Conservation (phyloP, 2,113 vertebrate species). For the Spermophilus dauricus region DNA sequence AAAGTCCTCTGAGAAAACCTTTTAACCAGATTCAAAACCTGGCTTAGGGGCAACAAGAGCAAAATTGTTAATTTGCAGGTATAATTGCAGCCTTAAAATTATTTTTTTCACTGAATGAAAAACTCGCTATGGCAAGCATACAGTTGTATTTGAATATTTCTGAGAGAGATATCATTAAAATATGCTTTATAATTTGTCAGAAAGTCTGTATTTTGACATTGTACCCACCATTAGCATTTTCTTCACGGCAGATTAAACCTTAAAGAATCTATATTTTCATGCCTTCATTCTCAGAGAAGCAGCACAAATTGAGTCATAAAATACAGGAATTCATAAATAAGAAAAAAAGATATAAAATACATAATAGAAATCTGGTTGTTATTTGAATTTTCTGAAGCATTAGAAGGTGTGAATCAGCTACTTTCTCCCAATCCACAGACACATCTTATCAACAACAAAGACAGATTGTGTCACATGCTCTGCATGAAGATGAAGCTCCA, state of each 20-base stretch:
- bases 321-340: slow-evolving; percentile 60
- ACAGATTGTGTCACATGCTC: neutral
- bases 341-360: slow-evolving; percentile 31
- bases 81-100: neutral
- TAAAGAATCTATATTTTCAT: slow-evolving; percentile 40
- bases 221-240: slow-evolving; percentile 11
- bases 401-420: neutral
- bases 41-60: neutral
- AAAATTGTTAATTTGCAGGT: neutral
- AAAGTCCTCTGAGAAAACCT: neutral
- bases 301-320: slow-evolving; percentile 64
- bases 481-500: neutral
- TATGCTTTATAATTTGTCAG: slow-evolving; percentile 36
- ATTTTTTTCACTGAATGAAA: slow-evolving; percentile 31
- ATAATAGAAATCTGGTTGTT: slow-evolving; percentile 15
- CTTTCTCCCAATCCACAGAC: neutral
- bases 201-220: slow-evolving; percentile 35
- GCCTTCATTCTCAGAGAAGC: slow-evolving; percentile 31
- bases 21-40: neutral
- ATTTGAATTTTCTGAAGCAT: slow-evolving; percentile 61
- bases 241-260: slow-evolving; percentile 37
- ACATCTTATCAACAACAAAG: neutral
- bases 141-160: slow-evolving; percentile 58
- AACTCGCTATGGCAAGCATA: neutral
- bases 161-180: slow-evolving; percentile 40